Evolutionary conservation across 2,113 vertebrate genomes (phyloP).

Genomic region (Hydrochoerus hydrochaeris): DNA sequence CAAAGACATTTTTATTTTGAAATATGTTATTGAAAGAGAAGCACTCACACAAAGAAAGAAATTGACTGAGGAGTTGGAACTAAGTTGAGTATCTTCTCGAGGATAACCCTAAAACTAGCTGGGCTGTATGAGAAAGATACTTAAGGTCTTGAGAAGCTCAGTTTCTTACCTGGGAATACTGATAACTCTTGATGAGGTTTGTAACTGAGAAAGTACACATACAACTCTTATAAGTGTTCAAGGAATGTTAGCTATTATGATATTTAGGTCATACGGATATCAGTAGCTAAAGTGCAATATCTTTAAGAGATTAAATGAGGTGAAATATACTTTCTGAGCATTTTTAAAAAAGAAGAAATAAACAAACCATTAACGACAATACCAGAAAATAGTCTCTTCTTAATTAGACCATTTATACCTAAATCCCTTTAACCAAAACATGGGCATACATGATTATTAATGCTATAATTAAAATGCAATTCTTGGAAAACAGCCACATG

Average conservation of each 20-base stretch:
- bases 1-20: neutral
- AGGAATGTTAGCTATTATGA: neutral
- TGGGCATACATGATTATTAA: neutral
- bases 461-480: conserved; percentile 29
- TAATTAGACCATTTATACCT: neutral
- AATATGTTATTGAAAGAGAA: neutral
- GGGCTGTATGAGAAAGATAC: neutral
- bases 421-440: conserved; percentile 26
- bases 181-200: neutral
- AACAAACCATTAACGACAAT: fast-evolving
- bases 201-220: neutral
- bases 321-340: neutral
- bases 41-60: neutral
- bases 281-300: neutral
- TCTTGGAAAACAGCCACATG: neutral
- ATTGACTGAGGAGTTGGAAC: neutral
- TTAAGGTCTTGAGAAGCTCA: neutral
- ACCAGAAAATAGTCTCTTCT: neutral
- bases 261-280: neutral
- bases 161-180: neutral
- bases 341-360: neutral
- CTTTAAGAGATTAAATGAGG: neutral
- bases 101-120: neutral
- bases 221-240: neutral
- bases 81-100: neutral